These are phyloP conservation scores for Ptyas mucosa DNA, from an alignment of 2,113 vertebrate species.

Conservation along the genomic window DNA sequence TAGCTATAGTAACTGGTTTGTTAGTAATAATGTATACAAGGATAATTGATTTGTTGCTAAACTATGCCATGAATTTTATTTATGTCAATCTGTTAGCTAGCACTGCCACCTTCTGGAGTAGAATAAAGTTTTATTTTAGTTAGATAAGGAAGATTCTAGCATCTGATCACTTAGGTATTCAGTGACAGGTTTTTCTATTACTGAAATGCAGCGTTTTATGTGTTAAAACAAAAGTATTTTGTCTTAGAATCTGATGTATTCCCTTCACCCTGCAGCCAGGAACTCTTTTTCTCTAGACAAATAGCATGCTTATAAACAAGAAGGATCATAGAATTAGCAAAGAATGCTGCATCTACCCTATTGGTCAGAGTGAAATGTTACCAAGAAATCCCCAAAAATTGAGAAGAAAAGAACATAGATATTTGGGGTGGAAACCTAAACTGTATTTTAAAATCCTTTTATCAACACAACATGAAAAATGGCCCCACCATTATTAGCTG, in stretches of 20 bases:
- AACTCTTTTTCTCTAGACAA: neutral
- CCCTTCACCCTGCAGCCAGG: neutral
- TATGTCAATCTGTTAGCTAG: neutral
- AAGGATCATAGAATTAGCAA: neutral
- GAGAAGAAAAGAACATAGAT: neutral
- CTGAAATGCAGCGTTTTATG: neutral
- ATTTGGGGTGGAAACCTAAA: neutral
- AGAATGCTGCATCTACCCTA: neutral
- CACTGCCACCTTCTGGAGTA: neutral
- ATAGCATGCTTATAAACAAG: neutral
- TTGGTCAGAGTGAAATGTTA: neutral
- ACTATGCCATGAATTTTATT: neutral
- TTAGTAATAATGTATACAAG: neutral
- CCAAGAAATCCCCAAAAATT: neutral
- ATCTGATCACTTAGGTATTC: neutral
- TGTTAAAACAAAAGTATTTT: neutral
- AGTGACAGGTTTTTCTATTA: neutral
- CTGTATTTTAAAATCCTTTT: neutral
- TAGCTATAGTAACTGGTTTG: neutral
- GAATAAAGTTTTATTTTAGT: neutral
- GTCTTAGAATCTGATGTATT: neutral
- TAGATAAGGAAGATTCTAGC: neutral
- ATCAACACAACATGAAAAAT: neutral
- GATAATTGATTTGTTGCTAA: neutral
- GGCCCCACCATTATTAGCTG: neutral